Evolutionary conservation across 2,113 vertebrate species (phyloP), one percentile per base, ranked within the genome.

Genomic region (Ammospiza caudacuta): DNA sequence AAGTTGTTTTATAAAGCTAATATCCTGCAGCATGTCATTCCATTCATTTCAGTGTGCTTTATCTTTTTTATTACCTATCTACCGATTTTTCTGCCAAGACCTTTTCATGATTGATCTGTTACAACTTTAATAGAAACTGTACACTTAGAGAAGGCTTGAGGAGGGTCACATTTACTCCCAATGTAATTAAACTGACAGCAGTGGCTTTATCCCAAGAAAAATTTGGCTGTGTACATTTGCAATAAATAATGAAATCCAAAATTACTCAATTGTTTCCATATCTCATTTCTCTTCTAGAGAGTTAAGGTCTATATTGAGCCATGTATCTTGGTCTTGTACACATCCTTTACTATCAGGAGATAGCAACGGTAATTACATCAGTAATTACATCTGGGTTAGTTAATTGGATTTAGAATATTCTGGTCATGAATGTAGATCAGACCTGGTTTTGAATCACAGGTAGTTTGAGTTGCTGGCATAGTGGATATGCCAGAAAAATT

Each of bases 91-190:
- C 92, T 92, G 93, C 87, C 92, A 90, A 95, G 90, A 92, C 57
- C 68, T 95, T 95, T 94, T 63, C 55, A 72, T 93, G 90, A 96
- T 93, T 95, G 92, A 96, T 96, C 90, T 94, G 52, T 86, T 96
- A 83, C 73, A 93, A 78, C 68, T 95, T 86, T 89, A 90, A 92
- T 94, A 83, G 92, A 96, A 94, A 96, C 75, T 63, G 39, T 91
- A 83, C 85, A 17, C 79, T 94, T 94, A 88, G 59, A 86, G 85
- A 91, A 90, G 72, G 52, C 47, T 81, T 52, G 33, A 18, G n/a
- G 41, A 59, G 49, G n/a, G 35, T 54, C 72, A 78, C 83, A 93
- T 96, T 94, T 90, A 78, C 49, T 83, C 52, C 20, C 37, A 57
- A 22, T 80, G 72, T 77, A 94, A 94, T 91, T 95, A 92, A 92